Base-by-base conservation (phyloP, 2,888 invertebrate genomes). In the Hyppa rectilinea region DNA sequence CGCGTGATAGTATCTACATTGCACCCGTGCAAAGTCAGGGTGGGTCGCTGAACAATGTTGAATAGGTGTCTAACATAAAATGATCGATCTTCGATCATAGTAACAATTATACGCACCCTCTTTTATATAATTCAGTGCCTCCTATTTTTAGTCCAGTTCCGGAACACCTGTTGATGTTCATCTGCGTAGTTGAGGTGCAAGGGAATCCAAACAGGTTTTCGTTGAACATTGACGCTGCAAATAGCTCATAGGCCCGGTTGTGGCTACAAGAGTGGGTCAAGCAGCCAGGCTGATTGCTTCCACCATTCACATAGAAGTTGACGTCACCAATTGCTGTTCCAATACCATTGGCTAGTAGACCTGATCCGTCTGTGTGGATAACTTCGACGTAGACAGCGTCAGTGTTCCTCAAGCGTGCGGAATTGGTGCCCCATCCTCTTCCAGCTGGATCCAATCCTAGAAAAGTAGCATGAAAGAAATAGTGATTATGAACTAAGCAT, bases 291-390 rank as follows among this genome's bases (percentile, higher is more conserved):
- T 95, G 98, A 85, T 97, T 96, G 61, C 96, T 96, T 0, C 99
- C 99, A 0, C 98, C 98, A 86, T 99, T 99, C 0, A 98, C 98
- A 91, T 97, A 99, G 93, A 98, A 98, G 93, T 99, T 99, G 0
- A 98, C 97, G 88, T 98, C 97, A 0, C 98, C 99, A 53, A 98
- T 96, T 0, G 97, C 96, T 83, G 97, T 97, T 31, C 97, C 96
- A 81, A 98, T 97, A 0, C 99, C 99, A 49, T 91, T 87, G 4
- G 86, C 61, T 0, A 75, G 31, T 5, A 86, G 23, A 3, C 92
- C 91, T 36, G 72, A 71, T 2, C 88, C 89, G 50, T 93, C 93
- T 0, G 94, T 94, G 66, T 94, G 94, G 31, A 94, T 91, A 0
- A 93, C 90, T 86, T 94, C 94, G 0, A 94, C 93, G 75, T 92